phyloP scores from a whole-genome alignment of 1,140 invertebrate genomes.

The Cyclina sinensis region DNA sequence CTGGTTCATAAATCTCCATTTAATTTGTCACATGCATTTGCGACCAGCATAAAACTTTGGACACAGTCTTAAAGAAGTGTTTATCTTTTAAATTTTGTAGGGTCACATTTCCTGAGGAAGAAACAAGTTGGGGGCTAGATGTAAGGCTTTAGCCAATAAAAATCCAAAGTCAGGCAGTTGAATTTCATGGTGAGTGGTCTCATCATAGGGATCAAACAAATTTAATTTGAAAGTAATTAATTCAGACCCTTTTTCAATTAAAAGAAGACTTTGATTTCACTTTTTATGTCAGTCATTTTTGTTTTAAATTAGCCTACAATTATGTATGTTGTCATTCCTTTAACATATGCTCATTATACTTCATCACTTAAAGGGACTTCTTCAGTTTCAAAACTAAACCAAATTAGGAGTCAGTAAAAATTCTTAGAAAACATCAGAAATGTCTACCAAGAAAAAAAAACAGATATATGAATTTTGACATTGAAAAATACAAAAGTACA shows the following conservation, averaged over 20 bases:
- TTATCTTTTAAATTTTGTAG: conserved; percentile 27
- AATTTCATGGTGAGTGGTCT: conserved; percentile 61
- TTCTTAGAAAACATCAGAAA: too few relatives aligned
- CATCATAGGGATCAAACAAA: conserved; percentile 59
- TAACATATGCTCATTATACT: too few relatives aligned
- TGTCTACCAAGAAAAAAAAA: too few relatives aligned
- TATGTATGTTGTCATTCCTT: too few relatives aligned
- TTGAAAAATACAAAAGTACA: too few relatives aligned
- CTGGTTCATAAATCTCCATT: conserved; percentile 44
- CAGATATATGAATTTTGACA: too few relatives aligned
- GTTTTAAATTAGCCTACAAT: too few relatives aligned
- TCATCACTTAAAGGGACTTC: too few relatives aligned
- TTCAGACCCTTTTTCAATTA: not conserved
- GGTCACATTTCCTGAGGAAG: conserved; percentile 42
- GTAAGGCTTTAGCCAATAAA: conserved; percentile 31
- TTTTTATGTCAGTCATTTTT: too few relatives aligned
- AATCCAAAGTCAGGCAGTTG: conserved; percentile 47
- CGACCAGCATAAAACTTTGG: conserved; percentile 33
- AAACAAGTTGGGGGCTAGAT: not conserved
- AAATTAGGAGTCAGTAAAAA: too few relatives aligned
- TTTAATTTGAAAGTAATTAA: conserved; percentile 24
- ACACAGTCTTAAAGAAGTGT: conserved; percentile 25
- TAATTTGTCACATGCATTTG: conserved; percentile 65
- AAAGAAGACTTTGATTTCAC: too few relatives aligned
- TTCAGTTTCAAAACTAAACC: too few relatives aligned